Conservation (phyloP, 2,113 vertebrate species). For the Amblyopsis rosae region DNA sequence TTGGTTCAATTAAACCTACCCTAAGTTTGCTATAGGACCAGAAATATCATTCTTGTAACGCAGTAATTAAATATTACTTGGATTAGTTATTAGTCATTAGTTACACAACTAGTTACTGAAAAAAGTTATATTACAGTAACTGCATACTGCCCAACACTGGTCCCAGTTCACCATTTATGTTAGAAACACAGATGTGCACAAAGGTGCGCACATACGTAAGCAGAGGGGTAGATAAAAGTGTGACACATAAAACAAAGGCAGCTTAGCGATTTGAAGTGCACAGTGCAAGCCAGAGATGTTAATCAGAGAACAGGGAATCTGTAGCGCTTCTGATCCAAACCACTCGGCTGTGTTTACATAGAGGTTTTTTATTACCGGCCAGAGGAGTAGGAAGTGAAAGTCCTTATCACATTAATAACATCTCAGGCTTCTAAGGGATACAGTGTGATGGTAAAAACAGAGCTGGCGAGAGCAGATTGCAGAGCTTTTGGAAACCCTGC, state of each 20-base stretch:
- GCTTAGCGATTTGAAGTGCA: conserved; percentile 39
- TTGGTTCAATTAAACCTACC: too few species aligned
- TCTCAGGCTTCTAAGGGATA: conserved; percentile 42
- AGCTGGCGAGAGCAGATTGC: conserved; percentile 20
- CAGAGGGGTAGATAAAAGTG: too few species aligned
- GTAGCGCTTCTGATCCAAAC: conserved; percentile 58
- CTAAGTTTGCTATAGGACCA: too few species aligned
- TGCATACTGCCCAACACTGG: too few species aligned
- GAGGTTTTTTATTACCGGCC: conserved; percentile 51
- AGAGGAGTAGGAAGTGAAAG: conserved; percentile 52
- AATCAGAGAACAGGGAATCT: conserved; percentile 60
- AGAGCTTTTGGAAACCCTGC: conserved; percentile 18
- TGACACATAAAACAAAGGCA: conserved; percentile 37
- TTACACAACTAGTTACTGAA: too few species aligned
- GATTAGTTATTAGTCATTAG: too few species aligned
- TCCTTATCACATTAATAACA: conserved; percentile 69
- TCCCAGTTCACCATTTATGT: too few species aligned
- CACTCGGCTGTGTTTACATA: conserved; percentile 54
- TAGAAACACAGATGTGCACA: too few species aligned
- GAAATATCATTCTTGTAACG: too few species aligned
- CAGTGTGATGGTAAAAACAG: conserved; percentile 60
- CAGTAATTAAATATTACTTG: too few species aligned
- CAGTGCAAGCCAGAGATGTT: conserved; percentile 54
- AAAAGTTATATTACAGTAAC: too few species aligned
- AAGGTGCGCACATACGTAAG: too few species aligned